Conservation (phyloP, 2,888 invertebrate species). For the Hermaeophaga mercurialis region DNA sequence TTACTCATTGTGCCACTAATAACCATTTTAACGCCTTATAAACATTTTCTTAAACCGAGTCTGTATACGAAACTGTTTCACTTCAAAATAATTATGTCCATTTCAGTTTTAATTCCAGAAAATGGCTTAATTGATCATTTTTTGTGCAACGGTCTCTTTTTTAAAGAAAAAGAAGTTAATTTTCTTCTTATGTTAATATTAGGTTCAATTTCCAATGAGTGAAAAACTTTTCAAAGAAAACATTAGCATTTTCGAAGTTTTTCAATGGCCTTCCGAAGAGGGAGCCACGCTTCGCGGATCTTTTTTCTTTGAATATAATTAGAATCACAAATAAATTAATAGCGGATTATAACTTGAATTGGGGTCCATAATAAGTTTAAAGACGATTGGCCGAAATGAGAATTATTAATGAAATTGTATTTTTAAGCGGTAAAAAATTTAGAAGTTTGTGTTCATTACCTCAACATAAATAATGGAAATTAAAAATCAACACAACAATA, state of each 20-base stretch:
- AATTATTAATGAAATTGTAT: too few relatives aligned
- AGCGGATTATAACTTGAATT: constrained; percentile 1
- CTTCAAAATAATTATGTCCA: constrained; percentile 23
- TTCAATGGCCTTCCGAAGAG: constrained; percentile 9
- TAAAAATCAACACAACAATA: too few relatives aligned
- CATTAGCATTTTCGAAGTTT: constrained; percentile 21
- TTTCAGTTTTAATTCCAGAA: constrained; percentile 20
- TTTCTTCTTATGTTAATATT: constrained; percentile 11
- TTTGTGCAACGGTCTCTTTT: neutral
- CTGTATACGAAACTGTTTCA: neutral
- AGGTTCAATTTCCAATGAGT: constrained; percentile 14
- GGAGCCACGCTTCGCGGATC: constrained; percentile 11
- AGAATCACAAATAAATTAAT: constrained; percentile 2
- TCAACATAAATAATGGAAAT: too few relatives aligned
- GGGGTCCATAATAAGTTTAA: neutral
- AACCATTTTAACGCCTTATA: too few relatives aligned
- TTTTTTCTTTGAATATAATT: constrained; percentile 14
- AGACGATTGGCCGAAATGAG: too few relatives aligned
- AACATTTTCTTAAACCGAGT: too few relatives aligned
- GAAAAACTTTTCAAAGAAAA: constrained; percentile 17
- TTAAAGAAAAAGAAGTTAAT: constrained; percentile 16
- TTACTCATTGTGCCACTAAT: too few relatives aligned
- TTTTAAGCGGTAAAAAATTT: too few relatives aligned
- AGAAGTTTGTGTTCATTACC: too few relatives aligned
- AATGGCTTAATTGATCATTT: constrained; percentile 21